Evolutionary conservation across 2,888 invertebrate species (phyloP).

Genomic region (Andrena praecox): DNA sequence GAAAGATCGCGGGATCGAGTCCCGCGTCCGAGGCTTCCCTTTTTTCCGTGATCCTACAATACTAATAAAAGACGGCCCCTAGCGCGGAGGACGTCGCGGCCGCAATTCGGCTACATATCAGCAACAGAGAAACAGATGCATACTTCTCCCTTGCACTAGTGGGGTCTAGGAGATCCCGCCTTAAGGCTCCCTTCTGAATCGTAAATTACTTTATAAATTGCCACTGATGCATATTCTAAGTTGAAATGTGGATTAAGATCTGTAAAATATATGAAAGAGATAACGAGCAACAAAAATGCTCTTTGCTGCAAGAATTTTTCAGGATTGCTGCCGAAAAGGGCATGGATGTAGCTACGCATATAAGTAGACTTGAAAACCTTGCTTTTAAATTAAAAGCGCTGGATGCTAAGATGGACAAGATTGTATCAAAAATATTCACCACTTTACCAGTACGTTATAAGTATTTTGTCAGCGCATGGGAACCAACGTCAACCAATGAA

Average conservation of each 20-base stretch:
- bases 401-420: not conserved
- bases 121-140: no score
- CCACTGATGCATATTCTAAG: constrained; percentile 38
- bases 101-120: no score
- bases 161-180: no score
- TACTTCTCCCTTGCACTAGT: no score
- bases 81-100: no score
- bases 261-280: constrained; percentile 35
- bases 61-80: no score
- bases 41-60: no score
- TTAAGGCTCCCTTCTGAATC: no score
- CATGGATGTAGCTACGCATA: not conserved
- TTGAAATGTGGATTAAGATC: constrained; percentile 53
- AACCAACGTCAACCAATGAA: not conserved
- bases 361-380: not conserved
- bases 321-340: not conserved
- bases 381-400: not conserved
- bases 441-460: constrained; percentile 1
- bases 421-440: not conserved
- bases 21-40: no score
- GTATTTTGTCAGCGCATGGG: constrained; percentile 1
- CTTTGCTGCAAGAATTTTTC: constrained; percentile 14
- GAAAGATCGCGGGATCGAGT: no score
- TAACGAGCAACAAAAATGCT: not conserved
- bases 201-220: no score